Evolutionary conservation across 2,888 invertebrate genomes (phyloP), one percentile per base, ranked within the genome.

Genomic region (Pachliopta kotzebuea): DNA sequence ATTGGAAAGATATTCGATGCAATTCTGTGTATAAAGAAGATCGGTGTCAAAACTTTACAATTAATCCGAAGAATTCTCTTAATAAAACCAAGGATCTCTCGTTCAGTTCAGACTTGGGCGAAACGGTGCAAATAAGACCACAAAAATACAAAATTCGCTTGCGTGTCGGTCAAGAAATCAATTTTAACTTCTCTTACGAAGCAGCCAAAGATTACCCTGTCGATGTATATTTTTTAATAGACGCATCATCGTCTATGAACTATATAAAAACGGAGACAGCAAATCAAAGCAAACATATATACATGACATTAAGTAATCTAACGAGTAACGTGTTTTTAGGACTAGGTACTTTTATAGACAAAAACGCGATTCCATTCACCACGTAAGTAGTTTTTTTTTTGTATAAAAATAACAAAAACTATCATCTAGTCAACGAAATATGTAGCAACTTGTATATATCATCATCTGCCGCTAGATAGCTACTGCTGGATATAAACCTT

Each of bases 191-290:
- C 70, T 86, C 87, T n/a, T 95, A 93, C 69, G 89, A 92, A 63
- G 93, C 93, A 70, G 95, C 95, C 0, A 86, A 93, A 69, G 93
- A 96, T 80, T 96, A 96, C 79, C 97, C 97, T 0, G 94, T 97
- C 0, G 97, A 97, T 83, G 84, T 97, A 50, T 97, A 97, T 81
- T 96, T 96, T 75, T 86, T 97, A 60, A 94, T 97, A 93, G 97
- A 97, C 74, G 86, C 95, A 54, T 96, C 96, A 0, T 80, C 84
- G 14, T 95, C 95, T 0, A 96, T 97, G 96, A 78, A 81, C 26
- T 78, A 78, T 17, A 93, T 95, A 70, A 94, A 93, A 79, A 81
- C 88, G 0, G 78, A 78, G 24, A 78, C 93, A 2, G 93, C 87
- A 67, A 80, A 73, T 18, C 82, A 94, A 23, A 94, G 93, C 29